phyloP scores from a whole-genome alignment of 2,888 invertebrate species.

The Exocentrus adspersus region DNA sequence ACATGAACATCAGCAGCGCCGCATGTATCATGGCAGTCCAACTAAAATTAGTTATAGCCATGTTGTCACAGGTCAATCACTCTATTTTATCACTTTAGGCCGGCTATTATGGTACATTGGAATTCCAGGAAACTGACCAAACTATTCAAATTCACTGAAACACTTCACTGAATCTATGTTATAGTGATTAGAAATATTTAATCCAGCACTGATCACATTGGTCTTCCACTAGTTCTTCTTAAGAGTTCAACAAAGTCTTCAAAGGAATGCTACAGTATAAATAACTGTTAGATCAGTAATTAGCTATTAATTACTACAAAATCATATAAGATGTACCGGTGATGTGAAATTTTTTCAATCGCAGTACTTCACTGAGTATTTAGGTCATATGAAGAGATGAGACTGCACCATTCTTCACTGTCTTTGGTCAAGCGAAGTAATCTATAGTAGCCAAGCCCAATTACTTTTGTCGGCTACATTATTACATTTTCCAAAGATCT shows the following conservation, averaged over 20 bases:
- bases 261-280: constrained; percentile 22
- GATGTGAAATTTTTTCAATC: constrained; percentile 35
- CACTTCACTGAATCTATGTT: neutral
- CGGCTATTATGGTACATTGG: constrained; percentile 30
- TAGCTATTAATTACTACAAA: constrained; percentile 27
- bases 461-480: too few relatives aligned
- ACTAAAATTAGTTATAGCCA: constrained; percentile 44
- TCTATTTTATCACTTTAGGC: constrained; percentile 43
- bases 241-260: neutral
- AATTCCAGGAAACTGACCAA: too few relatives aligned
- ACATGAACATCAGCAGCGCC: constrained; percentile 34
- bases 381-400: constrained; percentile 37
- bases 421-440: neutral
- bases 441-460: too few relatives aligned
- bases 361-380: constrained; percentile 36
- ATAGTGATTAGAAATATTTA: neutral
- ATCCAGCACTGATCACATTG: neutral
- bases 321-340: constrained; percentile 33
- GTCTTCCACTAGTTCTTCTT: neutral
- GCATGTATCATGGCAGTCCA: constrained; percentile 41
- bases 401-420: constrained; percentile 3
- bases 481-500: constrained; percentile 1
- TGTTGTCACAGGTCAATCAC: constrained; percentile 54
- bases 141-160: too few relatives aligned
- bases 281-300: constrained; percentile 30